Percentiles rank a stretch among this genome's conserved stretches.
These are phyloP conservation scores for Chironomus tepperi DNA, from an alignment of 1,140 invertebrate genomes.

Conservation along the genomic window DNA sequence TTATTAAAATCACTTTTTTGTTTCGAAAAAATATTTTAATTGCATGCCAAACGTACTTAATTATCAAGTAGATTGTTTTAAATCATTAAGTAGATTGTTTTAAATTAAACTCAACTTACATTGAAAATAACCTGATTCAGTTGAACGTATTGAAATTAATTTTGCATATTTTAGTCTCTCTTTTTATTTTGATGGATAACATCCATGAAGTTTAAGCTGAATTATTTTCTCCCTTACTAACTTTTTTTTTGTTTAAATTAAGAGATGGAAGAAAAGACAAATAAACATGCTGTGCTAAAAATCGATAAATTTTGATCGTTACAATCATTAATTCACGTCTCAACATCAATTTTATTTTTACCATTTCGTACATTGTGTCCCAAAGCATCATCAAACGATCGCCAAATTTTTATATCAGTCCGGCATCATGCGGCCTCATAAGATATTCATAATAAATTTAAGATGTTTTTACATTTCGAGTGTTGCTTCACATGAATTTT, in stretches of 20 bases:
- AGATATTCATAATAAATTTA: not conserved
- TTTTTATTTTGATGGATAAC: not conserved
- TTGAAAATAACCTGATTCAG: not conserved
- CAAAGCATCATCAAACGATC: not conserved
- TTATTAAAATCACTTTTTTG: no score
- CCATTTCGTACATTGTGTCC: not conserved
- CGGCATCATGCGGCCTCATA: not conserved
- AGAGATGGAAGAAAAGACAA: not conserved
- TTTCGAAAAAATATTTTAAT: no score
- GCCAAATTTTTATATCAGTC: no score
- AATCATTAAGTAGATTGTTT: not conserved
- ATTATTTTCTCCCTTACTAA: no score
- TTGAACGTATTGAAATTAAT: not conserved
- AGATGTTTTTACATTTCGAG: no score
- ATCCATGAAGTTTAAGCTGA: not conserved
- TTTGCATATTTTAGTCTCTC: not conserved
- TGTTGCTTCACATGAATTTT: no score
- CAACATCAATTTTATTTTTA: no score
- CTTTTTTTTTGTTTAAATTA: not conserved
- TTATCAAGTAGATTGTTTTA: no score
- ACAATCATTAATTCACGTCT: slow-evolving; percentile 4
- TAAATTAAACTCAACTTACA: not conserved
- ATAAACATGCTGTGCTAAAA: not conserved
- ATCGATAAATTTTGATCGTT: not conserved
- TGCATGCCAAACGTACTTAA: not conserved